These are phyloP conservation scores for Homarus gammarus DNA, from an alignment of 2,888 invertebrate species.

Conservation along the genomic window DNA sequence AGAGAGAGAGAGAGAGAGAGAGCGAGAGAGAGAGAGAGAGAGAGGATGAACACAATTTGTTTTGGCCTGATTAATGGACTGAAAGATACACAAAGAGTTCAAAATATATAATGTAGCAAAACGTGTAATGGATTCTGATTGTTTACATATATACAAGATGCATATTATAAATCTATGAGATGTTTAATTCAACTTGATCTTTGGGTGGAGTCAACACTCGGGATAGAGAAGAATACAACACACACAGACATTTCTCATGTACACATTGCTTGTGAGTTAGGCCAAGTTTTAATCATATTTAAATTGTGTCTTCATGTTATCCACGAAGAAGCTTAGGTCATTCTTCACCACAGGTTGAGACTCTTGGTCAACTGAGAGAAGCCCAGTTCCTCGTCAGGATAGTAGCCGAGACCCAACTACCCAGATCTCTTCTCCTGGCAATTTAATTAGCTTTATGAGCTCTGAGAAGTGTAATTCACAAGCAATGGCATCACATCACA, in stretches of 20 bases:
- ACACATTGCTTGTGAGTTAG: slow-evolving; percentile 47
- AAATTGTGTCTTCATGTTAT: background rate
- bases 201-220: slow-evolving; percentile 47
- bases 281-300: background rate
- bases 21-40: background rate
- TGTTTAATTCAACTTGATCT: slow-evolving; percentile 35
- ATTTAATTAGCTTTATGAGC: no score
- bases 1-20: slow-evolving; percentile 1
- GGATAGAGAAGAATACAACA: slow-evolving; percentile 51
- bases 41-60: background rate
- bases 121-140: slow-evolving; percentile 11
- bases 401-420: no score
- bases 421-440: no score
- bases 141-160: slow-evolving; percentile 29
- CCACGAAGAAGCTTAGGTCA: background rate
- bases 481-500: slow-evolving; percentile 35
- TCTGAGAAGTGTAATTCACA: background rate
- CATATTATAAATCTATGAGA: background rate
- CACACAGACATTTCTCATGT: slow-evolving; percentile 52
- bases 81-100: background rate
- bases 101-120: background rate
- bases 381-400: no score
- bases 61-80: background rate
- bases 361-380: background rate
- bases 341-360: background rate